These are phyloP conservation scores for Drosophila meridiana DNA, from an alignment of 2,888 invertebrate genomes.

Conservation along the genomic window DNA sequence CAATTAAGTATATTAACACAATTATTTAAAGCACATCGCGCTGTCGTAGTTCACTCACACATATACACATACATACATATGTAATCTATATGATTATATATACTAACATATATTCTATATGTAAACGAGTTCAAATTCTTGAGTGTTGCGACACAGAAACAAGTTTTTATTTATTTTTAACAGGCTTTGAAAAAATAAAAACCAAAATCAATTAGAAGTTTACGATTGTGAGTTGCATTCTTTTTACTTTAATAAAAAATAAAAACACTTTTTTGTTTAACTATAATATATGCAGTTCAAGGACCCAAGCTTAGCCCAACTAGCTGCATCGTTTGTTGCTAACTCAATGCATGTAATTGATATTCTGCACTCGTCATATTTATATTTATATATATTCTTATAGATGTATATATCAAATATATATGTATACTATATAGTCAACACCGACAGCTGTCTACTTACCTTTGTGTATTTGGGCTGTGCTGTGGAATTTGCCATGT, in stretches of 20 bases:
- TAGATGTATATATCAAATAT: neutral
- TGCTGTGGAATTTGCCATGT: constrained; percentile 66
- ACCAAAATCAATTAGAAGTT: neutral
- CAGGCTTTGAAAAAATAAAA: constrained; percentile 4
- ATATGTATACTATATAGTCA: neutral
- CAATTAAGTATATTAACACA: constrained; percentile 2
- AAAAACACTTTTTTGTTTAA: neutral
- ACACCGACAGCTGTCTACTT: constrained; percentile 31
- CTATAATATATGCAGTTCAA: constrained; percentile 8
- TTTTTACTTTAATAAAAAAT: constrained; percentile 1
- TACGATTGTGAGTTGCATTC: neutral
- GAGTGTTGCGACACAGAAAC: constrained; percentile 32
- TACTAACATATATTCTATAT: neutral
- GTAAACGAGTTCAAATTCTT: constrained; percentile 4
- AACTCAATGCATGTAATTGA: constrained; percentile 6
- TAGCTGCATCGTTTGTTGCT: constrained; percentile 3
- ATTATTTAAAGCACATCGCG: neutral
- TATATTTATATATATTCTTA: neutral
- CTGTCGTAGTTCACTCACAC: neutral
- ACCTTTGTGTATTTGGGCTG: constrained; percentile 73
- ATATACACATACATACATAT: neutral
- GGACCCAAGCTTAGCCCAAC: constrained; percentile 2
- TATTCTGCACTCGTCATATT: neutral
- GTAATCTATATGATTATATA: neutral
- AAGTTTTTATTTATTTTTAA: constrained; percentile 29